Percentiles rank a stretch among this genome's conserved stretches.
Conservation (phyloP, 2,113 vertebrate genomes). For the Chaetorhynchus papuensis region DNA sequence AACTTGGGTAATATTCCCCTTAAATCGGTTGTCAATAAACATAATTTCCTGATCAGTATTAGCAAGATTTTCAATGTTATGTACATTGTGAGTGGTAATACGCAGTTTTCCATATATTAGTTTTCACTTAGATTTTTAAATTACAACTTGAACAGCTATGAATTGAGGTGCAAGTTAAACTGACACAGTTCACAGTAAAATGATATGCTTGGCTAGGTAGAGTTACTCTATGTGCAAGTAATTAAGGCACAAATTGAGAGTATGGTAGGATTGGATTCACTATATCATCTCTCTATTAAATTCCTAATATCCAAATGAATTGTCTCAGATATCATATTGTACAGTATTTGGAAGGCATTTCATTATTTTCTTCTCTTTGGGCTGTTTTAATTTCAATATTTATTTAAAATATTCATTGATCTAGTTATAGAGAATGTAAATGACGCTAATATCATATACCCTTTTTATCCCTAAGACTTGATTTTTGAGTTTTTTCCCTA, state of each 20-base stretch:
- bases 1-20: not conserved
- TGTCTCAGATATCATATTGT: not conserved
- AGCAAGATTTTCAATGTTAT: not conserved
- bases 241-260: not conserved
- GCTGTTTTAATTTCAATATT: not conserved
- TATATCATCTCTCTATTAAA: not conserved
- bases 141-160: not conserved
- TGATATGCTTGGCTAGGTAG: not conserved
- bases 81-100: not conserved
- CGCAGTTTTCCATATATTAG: not conserved
- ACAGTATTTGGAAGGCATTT: not conserved
- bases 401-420: not conserved
- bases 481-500: not conserved
- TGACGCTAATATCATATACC: accelerated
- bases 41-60: not conserved
- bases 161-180: not conserved
- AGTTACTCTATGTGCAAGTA: not conserved
- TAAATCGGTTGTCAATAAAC: not conserved
- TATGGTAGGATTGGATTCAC: not conserved
- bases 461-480: not conserved
- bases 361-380: not conserved
- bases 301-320: not conserved
- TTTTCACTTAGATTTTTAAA: not conserved
- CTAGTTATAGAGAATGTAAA: not conserved
- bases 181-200: not conserved